A percentile compares a stretch with the other conserved stretches of the same genome.
phyloP scores from a whole-genome alignment of 2,888 invertebrate species.

The Plusia festucae region DNA sequence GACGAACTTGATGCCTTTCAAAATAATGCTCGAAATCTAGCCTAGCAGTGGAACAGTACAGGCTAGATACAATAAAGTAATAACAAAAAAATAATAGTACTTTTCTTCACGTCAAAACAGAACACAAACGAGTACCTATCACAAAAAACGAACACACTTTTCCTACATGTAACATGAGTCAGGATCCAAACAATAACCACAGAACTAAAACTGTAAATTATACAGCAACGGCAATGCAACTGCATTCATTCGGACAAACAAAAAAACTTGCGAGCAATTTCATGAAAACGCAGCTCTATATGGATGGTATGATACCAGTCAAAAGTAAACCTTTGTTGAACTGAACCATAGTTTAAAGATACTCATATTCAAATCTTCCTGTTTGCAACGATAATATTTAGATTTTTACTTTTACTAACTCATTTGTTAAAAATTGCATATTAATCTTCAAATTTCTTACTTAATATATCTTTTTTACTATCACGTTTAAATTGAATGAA shows the following conservation, averaged over 20 bases:
- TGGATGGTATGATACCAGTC: neutral
- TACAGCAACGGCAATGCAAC: neutral
- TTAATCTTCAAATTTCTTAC: too few species aligned
- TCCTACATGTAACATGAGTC: neutral
- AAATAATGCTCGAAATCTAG: too few species aligned
- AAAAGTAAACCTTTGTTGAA: neutral
- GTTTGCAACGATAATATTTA: too few species aligned
- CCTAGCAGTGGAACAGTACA: too few species aligned
- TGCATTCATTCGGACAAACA: neutral
- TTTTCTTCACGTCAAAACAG: neutral
- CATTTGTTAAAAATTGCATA: too few species aligned
- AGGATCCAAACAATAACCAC: neutral
- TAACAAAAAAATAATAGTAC: neutral
- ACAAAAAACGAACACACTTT: neutral
- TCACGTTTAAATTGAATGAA: too few species aligned
- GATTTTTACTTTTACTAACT: too few species aligned
- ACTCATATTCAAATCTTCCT: too few species aligned
- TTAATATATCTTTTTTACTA: too few species aligned
- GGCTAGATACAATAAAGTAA: too few species aligned
- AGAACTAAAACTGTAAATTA: constrained; percentile 1
- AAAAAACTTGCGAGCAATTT: neutral
- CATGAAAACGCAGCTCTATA: neutral
- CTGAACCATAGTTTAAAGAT: neutral
- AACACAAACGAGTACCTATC: neutral
- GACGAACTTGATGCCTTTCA: too few species aligned